Conservation (phyloP, 2,797 vertebrate genomes). For the Rachycentron canadum region DNA sequence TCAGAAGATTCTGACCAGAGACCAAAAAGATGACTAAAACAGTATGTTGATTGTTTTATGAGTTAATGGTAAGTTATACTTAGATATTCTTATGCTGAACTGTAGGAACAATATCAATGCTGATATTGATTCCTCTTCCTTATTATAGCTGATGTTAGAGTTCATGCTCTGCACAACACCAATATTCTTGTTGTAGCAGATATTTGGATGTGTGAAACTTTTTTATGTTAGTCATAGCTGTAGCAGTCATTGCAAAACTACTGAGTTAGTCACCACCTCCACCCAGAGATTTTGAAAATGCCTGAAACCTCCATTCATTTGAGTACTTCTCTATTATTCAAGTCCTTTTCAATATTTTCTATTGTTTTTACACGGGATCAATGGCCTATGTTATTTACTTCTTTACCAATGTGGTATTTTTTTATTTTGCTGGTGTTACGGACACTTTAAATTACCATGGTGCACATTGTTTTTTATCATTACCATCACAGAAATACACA, state of each 20-base stretch:
- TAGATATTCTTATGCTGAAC: no score
- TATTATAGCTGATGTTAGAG: not conserved
- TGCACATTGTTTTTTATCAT: not conserved
- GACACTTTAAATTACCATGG: no score
- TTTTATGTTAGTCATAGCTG: not conserved
- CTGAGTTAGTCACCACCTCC: no score
- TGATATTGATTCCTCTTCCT: not conserved
- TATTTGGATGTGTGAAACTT: not conserved
- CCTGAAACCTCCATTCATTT: not conserved
- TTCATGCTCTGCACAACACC: not conserved
- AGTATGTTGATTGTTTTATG: no score
- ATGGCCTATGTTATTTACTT: not conserved
- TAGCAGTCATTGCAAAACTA: not conserved
- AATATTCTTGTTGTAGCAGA: not conserved
- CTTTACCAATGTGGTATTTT: not conserved
- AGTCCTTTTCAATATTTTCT: not conserved
- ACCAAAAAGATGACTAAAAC: no score
- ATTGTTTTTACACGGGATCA: no score
- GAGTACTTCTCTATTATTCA: not conserved
- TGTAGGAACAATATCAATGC: not conserved
- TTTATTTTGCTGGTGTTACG: no score
- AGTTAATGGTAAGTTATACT: no score
- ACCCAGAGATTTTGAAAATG: not conserved
- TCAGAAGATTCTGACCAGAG: no score
- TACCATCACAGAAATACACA: not conserved